Evolutionary conservation across 2,888 invertebrate genomes (phyloP).

Genomic region (Mystacides longicornis): DNA sequence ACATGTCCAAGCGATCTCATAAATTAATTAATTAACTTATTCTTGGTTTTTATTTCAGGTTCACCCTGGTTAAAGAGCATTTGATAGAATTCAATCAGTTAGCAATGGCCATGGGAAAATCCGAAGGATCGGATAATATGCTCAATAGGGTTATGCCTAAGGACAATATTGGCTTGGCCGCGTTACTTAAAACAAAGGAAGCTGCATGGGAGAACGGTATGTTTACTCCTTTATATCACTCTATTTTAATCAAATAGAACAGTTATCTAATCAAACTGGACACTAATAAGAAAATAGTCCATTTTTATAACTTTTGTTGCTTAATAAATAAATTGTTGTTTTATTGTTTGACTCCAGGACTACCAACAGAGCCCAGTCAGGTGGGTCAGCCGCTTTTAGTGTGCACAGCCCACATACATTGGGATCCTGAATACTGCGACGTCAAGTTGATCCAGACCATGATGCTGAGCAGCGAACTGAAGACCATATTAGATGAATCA

Average conservation of each 20-base stretch:
- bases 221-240: constrained; percentile 26
- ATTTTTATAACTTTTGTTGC: no score
- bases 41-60: no score
- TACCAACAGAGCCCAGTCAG: constrained; percentile 68
- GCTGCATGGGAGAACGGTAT: constrained; percentile 86
- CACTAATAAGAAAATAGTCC: no score
- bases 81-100: constrained; percentile 97
- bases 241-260: no score
- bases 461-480: constrained; percentile 95
- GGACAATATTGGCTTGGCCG: constrained; percentile 97
- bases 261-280: no score
- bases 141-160: constrained; percentile 98
- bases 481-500: constrained; percentile 79
- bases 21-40: no score
- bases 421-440: constrained; percentile 99
- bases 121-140: constrained; percentile 97
- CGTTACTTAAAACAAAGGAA: constrained; percentile 89
- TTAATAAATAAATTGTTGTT: no score
- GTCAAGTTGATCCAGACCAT: constrained; percentile 98
- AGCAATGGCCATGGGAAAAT: constrained; percentile 98
- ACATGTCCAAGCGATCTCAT: no score
- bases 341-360: no score
- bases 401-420: constrained; percentile 98
- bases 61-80: constrained; percentile 90
- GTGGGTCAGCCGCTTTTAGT: constrained; percentile 83